Percentiles rank a stretch among this genome's conserved stretches.
phyloP scores from a whole-genome alignment of 2,797 vertebrate species.

The Pteronotus mesoamericanus region DNA sequence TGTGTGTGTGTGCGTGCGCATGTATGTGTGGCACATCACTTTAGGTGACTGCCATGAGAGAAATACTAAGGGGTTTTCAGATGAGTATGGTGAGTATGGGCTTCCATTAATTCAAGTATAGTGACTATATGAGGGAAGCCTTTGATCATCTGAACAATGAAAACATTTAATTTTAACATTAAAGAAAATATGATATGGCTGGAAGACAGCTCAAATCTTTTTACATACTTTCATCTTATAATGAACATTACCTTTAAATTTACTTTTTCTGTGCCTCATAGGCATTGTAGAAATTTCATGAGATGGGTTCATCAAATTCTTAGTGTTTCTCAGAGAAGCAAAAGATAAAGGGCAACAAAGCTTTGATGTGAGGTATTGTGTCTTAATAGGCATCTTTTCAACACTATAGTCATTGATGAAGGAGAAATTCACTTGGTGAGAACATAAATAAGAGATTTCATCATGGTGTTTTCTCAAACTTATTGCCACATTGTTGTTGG shows the following conservation, averaged over 20 bases:
- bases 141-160: conserved; percentile 46
- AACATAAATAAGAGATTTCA: not conserved
- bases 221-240: not conserved
- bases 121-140: not conserved
- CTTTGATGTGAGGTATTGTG: not conserved
- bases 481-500: not conserved
- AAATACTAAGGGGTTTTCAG: not conserved
- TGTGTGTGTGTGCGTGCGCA: no score
- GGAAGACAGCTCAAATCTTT: not conserved
- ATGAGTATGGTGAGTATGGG: not conserved
- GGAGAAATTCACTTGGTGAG: not conserved
- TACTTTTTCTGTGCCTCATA: not conserved
- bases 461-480: not conserved
- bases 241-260: not conserved
- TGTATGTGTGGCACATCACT: not conserved
- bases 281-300: not conserved
- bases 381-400: not conserved
- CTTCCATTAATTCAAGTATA: not conserved
- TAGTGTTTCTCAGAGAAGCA: not conserved
- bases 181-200: conserved; percentile 1
- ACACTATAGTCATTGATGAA: not conserved
- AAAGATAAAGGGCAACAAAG: not conserved
- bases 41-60: not conserved
- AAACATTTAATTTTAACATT: not conserved
- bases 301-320: not conserved